A percentile compares a stretch with the other conserved stretches of the same genome.
These are phyloP conservation scores for Tribolium freemani DNA, from an alignment of 2,888 invertebrate species.

Conservation along the genomic window DNA sequence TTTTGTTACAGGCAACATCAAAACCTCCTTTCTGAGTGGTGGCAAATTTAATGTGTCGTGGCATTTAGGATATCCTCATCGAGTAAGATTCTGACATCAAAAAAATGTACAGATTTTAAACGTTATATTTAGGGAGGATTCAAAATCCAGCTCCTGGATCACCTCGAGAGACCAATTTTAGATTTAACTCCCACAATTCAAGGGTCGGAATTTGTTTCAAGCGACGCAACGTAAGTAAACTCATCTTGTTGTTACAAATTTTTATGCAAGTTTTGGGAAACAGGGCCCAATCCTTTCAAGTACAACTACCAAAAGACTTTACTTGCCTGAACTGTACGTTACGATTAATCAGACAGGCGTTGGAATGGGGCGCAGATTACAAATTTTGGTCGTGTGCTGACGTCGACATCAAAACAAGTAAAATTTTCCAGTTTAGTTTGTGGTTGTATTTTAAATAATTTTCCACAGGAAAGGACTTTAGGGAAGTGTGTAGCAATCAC, in stretches of 20 bases:
- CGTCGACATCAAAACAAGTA: slow-evolving; percentile 83
- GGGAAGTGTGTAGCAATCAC: slow-evolving; percentile 87
- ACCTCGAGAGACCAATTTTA: slow-evolving; percentile 85
- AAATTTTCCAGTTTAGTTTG: slow-evolving; percentile 53
- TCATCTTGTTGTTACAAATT: background rate
- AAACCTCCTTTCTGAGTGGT: slow-evolving; percentile 85
- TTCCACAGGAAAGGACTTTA: slow-evolving; percentile 78
- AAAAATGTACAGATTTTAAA: background rate
- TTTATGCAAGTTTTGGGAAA: background rate
- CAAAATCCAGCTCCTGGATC: slow-evolving; percentile 88
- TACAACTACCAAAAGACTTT: slow-evolving; percentile 85
- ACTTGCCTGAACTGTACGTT: slow-evolving; percentile 92
- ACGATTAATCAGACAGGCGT: slow-evolving; percentile 89
- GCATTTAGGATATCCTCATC: slow-evolving; percentile 95
- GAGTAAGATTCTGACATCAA: slow-evolving; percentile 70
- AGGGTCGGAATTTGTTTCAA: slow-evolving; percentile 84
- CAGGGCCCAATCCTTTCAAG: slow-evolving; percentile 87
- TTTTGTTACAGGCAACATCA: slow-evolving; percentile 78
- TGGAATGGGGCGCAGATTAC: slow-evolving; percentile 88
- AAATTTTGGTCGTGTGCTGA: slow-evolving; percentile 97
- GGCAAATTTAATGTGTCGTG: slow-evolving; percentile 90
- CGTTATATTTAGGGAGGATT: slow-evolving; percentile 84
- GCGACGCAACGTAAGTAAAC: slow-evolving; percentile 87
- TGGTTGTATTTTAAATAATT: background rate
- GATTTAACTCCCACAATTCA: slow-evolving; percentile 87